A percentile compares a stretch with the other conserved stretches of the same genome.
These are phyloP conservation scores for Schmidtea mediterranea DNA, from an alignment of 1,140 invertebrate genomes.

Conservation along the genomic window DNA sequence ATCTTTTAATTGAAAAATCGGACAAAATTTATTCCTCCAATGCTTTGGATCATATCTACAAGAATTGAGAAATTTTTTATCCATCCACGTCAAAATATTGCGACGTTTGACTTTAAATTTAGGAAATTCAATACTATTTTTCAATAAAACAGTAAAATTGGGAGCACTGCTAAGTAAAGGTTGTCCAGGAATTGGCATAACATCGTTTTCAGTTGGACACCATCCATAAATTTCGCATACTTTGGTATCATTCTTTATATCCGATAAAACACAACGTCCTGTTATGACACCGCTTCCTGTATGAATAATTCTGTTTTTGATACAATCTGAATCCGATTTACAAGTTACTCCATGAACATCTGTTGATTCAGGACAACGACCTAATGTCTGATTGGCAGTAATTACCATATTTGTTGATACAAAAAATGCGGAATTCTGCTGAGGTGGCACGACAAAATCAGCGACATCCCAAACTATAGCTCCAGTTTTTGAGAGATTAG, in stretches of 20 bases:
- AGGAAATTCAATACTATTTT: constrained; percentile 10
- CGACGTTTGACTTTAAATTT: constrained; percentile 8
- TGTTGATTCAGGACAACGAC: constrained; percentile 19
- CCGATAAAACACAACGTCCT: constrained; percentile 21
- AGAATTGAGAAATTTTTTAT: constrained; percentile 1
- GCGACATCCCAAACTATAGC: constrained; percentile 15
- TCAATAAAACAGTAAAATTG: constrained; percentile 10
- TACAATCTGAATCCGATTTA: constrained; percentile 6
- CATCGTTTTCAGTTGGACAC: constrained; percentile 6
- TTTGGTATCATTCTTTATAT: not conserved
- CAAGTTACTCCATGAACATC: not conserved
- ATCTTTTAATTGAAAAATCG: constrained; percentile 6
- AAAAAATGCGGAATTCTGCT: constrained; percentile 27
- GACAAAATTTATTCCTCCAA: constrained; percentile 5
- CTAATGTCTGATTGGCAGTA: constrained; percentile 20
- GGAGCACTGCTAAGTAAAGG: constrained; percentile 6
- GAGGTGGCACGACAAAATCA: constrained; percentile 24
- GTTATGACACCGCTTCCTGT: constrained; percentile 20
- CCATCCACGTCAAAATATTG: constrained; percentile 5
- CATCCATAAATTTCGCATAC: constrained; percentile 4
- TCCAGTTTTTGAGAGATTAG: constrained; percentile 1
- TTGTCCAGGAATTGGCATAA: constrained; percentile 3
- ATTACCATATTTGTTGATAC: constrained; percentile 26
- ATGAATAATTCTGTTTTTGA: not conserved
- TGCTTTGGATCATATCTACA: constrained; percentile 5